A percentile compares a stretch with the other conserved stretches of the same genome.
Evolutionary conservation across 1,140 invertebrate genomes (phyloP).

Genomic region (Cardiocondyla obscurior): DNA sequence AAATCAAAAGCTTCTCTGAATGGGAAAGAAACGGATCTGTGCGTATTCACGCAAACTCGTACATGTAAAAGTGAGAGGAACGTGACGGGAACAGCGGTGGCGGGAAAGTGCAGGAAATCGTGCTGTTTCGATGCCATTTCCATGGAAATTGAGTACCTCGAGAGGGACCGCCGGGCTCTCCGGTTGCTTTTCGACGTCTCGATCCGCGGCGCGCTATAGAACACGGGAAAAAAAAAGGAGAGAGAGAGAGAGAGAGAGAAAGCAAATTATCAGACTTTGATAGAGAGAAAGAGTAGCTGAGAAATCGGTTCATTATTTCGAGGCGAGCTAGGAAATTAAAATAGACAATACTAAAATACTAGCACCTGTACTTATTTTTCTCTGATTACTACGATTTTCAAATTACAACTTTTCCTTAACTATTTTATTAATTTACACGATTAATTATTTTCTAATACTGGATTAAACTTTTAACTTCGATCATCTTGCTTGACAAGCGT

Average conservation of each 20-base stretch:
- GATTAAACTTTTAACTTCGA: background rate
- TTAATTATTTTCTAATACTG: background rate
- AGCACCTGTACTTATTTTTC: background rate
- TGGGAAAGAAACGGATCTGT: constrained; percentile 27
- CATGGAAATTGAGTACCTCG: constrained; percentile 67
- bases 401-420: background rate
- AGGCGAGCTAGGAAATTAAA: background rate
- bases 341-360: background rate
- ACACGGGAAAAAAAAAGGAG: constrained; percentile 10
- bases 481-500: background rate
- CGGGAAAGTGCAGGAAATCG: background rate
- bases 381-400: background rate
- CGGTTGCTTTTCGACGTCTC: constrained; percentile 56
- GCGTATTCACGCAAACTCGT: constrained; percentile 58
- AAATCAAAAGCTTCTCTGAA: constrained; percentile 62
- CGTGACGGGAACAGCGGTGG: background rate
- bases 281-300: background rate
- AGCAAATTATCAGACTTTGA: constrained; percentile 12
- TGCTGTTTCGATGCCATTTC: constrained; percentile 62
- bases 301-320: background rate
- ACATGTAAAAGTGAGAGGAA: constrained; percentile 6
- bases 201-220: constrained; percentile 31
- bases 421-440: too few relatives aligned
- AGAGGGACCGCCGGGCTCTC: constrained; percentile 47
- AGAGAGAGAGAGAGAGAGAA: constrained; percentile 25